These are phyloP conservation scores for Umimayanthus chanpuru DNA, from an alignment of 92 coral and sea anemone genomes.

Conservation along the genomic window DNA sequence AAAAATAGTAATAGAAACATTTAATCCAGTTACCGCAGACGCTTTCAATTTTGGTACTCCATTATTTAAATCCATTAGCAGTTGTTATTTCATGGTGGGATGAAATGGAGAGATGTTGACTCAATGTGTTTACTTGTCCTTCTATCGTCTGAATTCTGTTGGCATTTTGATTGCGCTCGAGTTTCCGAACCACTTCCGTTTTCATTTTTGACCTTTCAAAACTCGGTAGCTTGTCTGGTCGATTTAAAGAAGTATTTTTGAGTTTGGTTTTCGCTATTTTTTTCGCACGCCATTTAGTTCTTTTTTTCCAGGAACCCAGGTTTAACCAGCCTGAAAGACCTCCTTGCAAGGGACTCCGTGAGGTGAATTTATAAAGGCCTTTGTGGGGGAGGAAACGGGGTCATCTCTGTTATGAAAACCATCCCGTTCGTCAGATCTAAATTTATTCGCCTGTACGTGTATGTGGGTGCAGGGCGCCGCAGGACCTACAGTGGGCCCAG, in stretches of 20 bases:
- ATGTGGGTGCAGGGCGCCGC: conserved; percentile 5
- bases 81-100: conserved; percentile 19
- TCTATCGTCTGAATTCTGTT: conserved; percentile 31
- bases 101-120: conserved; percentile 34
- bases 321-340: background rate
- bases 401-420: conserved; percentile 41
- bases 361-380: conserved; percentile 30
- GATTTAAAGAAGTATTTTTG: background rate
- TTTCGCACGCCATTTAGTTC: background rate
- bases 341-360: background rate
- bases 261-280: background rate
- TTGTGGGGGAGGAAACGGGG: conserved; percentile 39
- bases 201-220: background rate
- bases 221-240: background rate
- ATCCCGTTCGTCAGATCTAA: conserved; percentile 41
- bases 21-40: conserved; percentile 8
- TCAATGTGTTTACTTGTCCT: background rate
- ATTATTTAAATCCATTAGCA: conserved; percentile 20
- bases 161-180: conserved; percentile 44
- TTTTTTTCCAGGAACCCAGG: background rate
- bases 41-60: background rate
- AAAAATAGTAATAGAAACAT: background rate
- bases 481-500: conserved; percentile 1
- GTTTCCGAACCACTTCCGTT: conserved; percentile 44
- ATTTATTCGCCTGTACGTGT: background rate